phyloP scores from a whole-genome alignment of 2,888 invertebrate species.

The Xanthorhoe spadicearia region DNA sequence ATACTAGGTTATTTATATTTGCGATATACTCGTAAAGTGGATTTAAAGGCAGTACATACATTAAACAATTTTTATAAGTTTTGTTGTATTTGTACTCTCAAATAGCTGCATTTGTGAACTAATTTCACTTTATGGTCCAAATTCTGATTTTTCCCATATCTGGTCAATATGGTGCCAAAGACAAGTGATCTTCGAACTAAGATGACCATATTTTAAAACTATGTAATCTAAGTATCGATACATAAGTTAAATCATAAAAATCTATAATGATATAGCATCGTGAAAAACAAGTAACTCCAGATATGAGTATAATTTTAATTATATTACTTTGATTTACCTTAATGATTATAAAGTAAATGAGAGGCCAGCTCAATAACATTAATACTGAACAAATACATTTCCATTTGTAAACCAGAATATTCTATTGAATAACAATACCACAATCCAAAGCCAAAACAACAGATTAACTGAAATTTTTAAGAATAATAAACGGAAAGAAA shows the following conservation, averaged over 20 bases:
- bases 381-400: conserved; percentile 56
- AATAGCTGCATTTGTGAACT: conserved; percentile 58
- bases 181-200: not conserved
- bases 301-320: conserved; percentile 15
- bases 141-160: conserved; percentile 45
- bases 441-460: conserved; percentile 69
- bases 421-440: conserved; percentile 56
- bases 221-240: conserved; percentile 9
- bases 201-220: not conserved
- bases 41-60: conserved; percentile 14
- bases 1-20: conserved; percentile 10
- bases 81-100: conserved; percentile 63
- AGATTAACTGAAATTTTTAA: conserved; percentile 28
- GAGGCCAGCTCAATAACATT: conserved; percentile 65
- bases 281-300: conserved; percentile 8
- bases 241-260: conserved; percentile 8
- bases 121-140: conserved; percentile 76
- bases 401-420: conserved; percentile 42
- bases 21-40: conserved; percentile 13
- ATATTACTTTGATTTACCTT: conserved; percentile 29
- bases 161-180: conserved; percentile 4
- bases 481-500: conserved; percentile 29
- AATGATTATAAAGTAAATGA: conserved; percentile 44
- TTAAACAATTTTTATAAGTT: conserved; percentile 50
- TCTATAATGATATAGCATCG: conserved; percentile 5